Conservation (phyloP, 1,140 invertebrate species). For the Aphelenchoides fujianensis region DNA sequence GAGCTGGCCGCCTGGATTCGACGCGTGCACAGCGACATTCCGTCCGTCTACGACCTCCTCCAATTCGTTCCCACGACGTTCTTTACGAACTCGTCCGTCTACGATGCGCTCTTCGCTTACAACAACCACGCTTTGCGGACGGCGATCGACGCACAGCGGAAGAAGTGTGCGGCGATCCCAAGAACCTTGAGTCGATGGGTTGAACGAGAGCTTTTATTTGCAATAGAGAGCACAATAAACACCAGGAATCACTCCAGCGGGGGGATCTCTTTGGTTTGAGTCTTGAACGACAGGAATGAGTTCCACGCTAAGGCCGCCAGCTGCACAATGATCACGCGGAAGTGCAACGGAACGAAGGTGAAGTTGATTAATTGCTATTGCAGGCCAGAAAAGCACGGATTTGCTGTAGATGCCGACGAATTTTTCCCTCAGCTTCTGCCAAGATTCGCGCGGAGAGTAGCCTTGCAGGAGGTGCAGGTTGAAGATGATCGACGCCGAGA, state of each 20-base stretch:
- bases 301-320: slow-evolving; percentile 32
- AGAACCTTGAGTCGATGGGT: not conserved
- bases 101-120: not conserved
- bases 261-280: slow-evolving; percentile 5
- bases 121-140: slow-evolving; percentile 1
- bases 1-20: not conserved
- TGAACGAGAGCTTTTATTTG: no score
- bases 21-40: not conserved
- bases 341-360: slow-evolving; percentile 29
- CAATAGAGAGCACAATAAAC: no score
- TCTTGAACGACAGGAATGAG: slow-evolving; percentile 28
- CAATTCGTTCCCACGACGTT: not conserved
- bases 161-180: not conserved
- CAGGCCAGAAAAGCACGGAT: slow-evolving; percentile 29
- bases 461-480: slow-evolving; percentile 37
- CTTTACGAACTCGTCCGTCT: not conserved
- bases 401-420: slow-evolving; percentile 34
- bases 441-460: slow-evolving; percentile 34
- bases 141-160: not conserved
- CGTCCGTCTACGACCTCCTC: not conserved
- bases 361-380: slow-evolving; percentile 36
- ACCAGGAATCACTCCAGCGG: slow-evolving; percentile 6
- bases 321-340: slow-evolving; percentile 35
- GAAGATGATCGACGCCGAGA: slow-evolving; percentile 38
- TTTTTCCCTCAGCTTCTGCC: slow-evolving; percentile 26